phyloP scores from a whole-genome alignment of 2,113 vertebrate species.

The Tenebrosternarchus preto region DNA sequence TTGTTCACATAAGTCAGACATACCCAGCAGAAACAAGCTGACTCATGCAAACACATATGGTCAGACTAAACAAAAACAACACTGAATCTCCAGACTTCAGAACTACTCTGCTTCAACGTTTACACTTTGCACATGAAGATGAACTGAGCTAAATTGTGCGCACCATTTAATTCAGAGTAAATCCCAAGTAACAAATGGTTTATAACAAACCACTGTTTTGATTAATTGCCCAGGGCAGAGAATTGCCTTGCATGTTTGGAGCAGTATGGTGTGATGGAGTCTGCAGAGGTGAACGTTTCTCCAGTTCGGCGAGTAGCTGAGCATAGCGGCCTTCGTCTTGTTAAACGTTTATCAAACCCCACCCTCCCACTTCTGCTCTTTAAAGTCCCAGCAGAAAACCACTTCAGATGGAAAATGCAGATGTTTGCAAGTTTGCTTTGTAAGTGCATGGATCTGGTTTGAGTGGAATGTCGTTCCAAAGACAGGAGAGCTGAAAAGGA shows the following conservation, averaged over 20 bases:
- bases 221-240: neutral
- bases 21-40: neutral
- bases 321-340: conserved; percentile 49
- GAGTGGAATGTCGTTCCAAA: conserved; percentile 69
- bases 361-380: conserved; percentile 63
- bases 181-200: neutral
- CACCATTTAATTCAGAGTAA: conserved; percentile 6
- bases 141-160: neutral
- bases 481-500: conserved; percentile 58
- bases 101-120: neutral
- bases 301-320: conserved; percentile 1
- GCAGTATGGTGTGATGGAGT: conserved; percentile 23
- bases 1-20: neutral
- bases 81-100: neutral
- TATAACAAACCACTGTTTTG: neutral
- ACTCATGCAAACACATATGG: neutral
- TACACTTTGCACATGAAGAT: neutral
- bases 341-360: conserved; percentile 77
- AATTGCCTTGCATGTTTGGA: conserved; percentile 15
- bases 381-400: conserved; percentile 66
- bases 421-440: conserved; percentile 84
- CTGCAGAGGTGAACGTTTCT: conserved; percentile 29
- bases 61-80: neutral
- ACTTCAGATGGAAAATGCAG: conserved; percentile 86
- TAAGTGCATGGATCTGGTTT: conserved; percentile 81